Conservation (phyloP, 2,113 vertebrate genomes). For the Trichechus manatus region DNA sequence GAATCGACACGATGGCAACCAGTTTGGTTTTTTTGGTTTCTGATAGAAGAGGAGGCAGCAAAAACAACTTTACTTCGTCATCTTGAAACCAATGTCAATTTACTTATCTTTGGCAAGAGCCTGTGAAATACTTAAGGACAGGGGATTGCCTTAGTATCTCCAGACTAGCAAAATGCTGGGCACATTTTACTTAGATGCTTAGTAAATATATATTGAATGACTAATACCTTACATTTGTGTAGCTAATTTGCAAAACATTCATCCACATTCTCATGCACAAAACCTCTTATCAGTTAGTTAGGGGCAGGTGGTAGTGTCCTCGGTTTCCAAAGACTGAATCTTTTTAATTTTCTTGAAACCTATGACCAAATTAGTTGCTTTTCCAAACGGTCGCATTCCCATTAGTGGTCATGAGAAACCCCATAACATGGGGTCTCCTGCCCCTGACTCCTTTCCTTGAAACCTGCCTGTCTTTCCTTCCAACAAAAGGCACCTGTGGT, state of each 20-base stretch:
- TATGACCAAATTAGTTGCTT: not conserved
- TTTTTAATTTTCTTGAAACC: conserved; percentile 23
- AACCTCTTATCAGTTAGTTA: not conserved
- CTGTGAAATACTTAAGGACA: not conserved
- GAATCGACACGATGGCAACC: too few relatives aligned
- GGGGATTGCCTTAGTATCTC: not conserved
- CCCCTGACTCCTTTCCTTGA: not conserved
- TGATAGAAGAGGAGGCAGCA: not conserved
- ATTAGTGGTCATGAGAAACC: not conserved
- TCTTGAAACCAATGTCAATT: not conserved
- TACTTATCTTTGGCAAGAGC: not conserved
- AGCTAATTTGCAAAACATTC: not conserved
- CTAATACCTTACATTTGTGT: not conserved
- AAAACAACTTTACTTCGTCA: not conserved
- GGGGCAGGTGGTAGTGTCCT: not conserved
- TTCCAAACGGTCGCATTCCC: not conserved
- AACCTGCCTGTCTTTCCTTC: not conserved
- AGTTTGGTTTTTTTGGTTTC: not conserved
- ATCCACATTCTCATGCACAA: not conserved
- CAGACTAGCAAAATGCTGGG: not conserved
- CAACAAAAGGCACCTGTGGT: not conserved
- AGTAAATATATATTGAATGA: not conserved
- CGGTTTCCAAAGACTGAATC: conserved; percentile 29
- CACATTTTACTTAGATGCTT: not conserved
- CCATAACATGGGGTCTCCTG: not conserved